Evolutionary conservation across 2,113 vertebrate species (phyloP).

Genomic region (Xenotilapia caudafasciata): DNA sequence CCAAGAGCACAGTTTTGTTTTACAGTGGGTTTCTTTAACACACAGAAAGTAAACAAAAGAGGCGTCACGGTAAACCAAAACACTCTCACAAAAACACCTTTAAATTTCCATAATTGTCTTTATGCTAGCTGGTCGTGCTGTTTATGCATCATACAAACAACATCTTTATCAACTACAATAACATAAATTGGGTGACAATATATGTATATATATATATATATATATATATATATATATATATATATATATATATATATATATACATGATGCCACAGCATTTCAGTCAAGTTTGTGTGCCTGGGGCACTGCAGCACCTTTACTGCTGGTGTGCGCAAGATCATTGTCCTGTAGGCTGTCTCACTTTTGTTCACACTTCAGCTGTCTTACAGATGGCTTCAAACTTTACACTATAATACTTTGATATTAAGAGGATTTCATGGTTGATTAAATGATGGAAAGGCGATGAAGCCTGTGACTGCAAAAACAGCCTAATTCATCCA

Average conservation of each 20-base stretch:
- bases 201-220: no score
- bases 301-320: neutral
- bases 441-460: neutral
- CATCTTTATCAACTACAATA: neutral
- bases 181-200: neutral
- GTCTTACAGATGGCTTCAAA: neutral
- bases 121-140: neutral
- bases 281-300: neutral
- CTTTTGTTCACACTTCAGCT: neutral
- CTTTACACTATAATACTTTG: neutral
- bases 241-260: no score
- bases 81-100: neutral
- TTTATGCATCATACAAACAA: neutral
- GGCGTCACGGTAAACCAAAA: neutral
- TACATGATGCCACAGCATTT: neutral
- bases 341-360: neutral
- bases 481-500: neutral
- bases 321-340: neutral
- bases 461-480: neutral
- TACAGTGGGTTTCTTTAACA: neutral
- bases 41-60: neutral
- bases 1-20: fast-evolving
- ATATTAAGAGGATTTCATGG: neutral
- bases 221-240: no score
- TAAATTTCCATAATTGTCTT: neutral